Base-by-base conservation (phyloP, 2,113 vertebrate genomes). In the Columbina picui region DNA sequence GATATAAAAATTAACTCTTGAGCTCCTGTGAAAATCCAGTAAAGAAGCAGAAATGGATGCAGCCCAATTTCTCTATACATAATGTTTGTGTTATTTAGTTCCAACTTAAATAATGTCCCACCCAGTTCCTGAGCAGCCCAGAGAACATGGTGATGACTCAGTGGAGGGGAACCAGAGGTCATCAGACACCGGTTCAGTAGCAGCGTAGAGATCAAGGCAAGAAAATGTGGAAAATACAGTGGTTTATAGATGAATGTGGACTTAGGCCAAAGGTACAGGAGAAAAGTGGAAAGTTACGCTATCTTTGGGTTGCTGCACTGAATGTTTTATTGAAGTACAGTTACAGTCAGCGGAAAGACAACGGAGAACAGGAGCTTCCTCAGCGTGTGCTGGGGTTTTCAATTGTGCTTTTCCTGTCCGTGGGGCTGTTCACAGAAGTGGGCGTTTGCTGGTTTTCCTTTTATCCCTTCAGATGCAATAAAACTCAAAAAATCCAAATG, bases 351-450 rank as follows among this genome's bases (percentile, higher is more conserved):
- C 65, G 55, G 78, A 86, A 61, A 25, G 53, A 27, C 32, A 29
- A 5, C 0, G 3, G 20, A 82, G 56, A 84, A 6, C 39, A 39
- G 49, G 49, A 57, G 25, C 39, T 47, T 61, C 59, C 53, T 71
- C 27, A 7, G 1, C 0, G 0, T 7, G 11, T 1, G 0, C 6
- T 61, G 45, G 50, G 17, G 3, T 23, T 61, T 70, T 87, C 27
- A 71, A 30, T 29, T 3, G 1, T 38, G 41, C 41, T 84, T 83
- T 91, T 89, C 53, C 81, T 82, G 1, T 17, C 43, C 3, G 9
- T 20, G 47, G 38, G 14, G 50, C 47, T 67, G 6, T 38, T 70
- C 45, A 26, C 34, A 74, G 47, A 57, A 91, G 36, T 23, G 18
- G 8, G 36, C 2, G 0, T 69, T 79, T 79, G 12, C 27, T 71